These are phyloP conservation scores for Cyprinodon tularosa DNA, from an alignment of 2,113 vertebrate species.

Conservation along the genomic window DNA sequence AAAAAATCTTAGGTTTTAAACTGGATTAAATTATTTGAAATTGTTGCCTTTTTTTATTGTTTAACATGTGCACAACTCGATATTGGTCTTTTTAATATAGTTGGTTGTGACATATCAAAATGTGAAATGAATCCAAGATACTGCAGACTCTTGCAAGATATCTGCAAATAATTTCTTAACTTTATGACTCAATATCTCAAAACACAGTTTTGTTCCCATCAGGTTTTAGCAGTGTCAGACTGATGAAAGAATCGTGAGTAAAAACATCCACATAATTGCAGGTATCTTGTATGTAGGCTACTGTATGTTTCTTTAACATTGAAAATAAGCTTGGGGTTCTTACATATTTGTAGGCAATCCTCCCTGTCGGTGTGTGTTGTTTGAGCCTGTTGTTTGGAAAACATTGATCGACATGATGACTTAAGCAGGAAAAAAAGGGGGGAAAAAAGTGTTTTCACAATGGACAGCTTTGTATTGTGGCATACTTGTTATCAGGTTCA, in stretches of 20 bases:
- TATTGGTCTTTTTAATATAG: neutral
- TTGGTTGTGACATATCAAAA: neutral
- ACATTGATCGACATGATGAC: constrained; percentile 68
- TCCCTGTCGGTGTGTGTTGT: constrained; percentile 45
- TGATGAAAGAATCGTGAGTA: constrained; percentile 25
- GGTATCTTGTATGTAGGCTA: constrained; percentile 28
- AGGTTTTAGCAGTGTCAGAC: constrained; percentile 9
- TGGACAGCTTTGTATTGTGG: constrained; percentile 59
- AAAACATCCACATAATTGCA: constrained; percentile 45
- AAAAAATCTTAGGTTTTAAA: too few relatives aligned
- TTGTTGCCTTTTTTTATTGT: neutral
- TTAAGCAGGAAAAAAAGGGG: constrained; percentile 27
- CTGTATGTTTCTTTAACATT: constrained; percentile 36
- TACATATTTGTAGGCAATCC: constrained; percentile 49
- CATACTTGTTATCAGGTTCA: constrained; percentile 60
- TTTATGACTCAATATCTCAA: neutral
- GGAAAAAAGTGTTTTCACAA: constrained; percentile 39
- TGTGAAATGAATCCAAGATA: neutral
- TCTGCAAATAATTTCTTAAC: neutral
- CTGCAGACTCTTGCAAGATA: neutral
- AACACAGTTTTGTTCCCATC: neutral
- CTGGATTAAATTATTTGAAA: neutral
- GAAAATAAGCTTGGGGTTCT: constrained; percentile 44
- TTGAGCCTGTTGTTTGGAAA: constrained; percentile 39
- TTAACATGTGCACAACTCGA: neutral